Base-by-base conservation (phyloP, 2,888 invertebrate genomes). In the Morpho helenor region DNA sequence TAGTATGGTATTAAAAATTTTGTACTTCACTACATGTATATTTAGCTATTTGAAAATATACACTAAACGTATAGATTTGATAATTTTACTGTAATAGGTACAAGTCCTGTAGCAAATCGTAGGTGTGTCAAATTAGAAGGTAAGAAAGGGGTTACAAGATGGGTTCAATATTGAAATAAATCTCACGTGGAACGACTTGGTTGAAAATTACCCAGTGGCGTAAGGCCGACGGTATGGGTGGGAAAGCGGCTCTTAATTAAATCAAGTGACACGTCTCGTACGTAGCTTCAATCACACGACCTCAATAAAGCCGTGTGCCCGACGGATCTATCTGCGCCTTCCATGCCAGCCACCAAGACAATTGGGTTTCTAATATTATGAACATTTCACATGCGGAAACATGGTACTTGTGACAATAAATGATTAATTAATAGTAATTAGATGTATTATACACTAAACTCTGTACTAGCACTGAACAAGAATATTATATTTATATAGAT, bases 171-270 rank as follows among this genome's bases (percentile, higher is more conserved):
- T 82, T 76, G 79, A 80, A 83, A 87, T 89, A 88, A 87, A 88
- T 87, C 83, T 83, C 77, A 68, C 68, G 71, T 75, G 79, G 75
- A 85, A 87, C 80, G 82, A 80, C 80, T 83, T 74, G 66, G 81
- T 81, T 80, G 77, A 79, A 87, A 87, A 89, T 88, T 87, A 87
- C 85, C 81, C 75, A 77, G 76, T 77, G 81, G 80, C 80, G 80
- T 82, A 80, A 82, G 82, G 80, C 77, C 77, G 80, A 73, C 81
- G 82, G 76, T 81, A 82, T 79, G 83, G 80, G 87, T 84, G 86
- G 84, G 86, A 89, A 87, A 89, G 82, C 88, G 82, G 79, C 79
- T 83, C 86, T 89, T 90, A 90, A 90, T 90, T 90, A 89, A 90
- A 90, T 89, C 88, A 88, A 89, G 89, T 85, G 88, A 89, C 87